Conservation (phyloP, 2,797 vertebrate species). For the Staurois parvus region DNA sequence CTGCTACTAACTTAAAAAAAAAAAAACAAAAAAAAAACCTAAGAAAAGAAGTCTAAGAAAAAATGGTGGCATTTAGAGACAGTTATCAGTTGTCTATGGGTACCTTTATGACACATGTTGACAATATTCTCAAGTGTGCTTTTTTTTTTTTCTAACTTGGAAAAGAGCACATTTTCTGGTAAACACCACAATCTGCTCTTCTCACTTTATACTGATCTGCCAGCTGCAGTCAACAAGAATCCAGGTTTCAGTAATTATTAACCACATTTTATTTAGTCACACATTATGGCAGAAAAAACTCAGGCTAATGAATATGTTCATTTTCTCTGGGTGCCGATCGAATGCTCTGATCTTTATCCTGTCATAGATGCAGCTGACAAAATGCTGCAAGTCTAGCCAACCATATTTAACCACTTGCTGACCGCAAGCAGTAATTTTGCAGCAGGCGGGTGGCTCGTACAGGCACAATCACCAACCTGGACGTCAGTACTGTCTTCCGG, state of each 20-base stretch:
- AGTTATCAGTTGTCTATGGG: too few species aligned
- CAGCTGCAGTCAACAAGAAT: conserved; percentile 41
- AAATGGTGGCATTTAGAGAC: too few species aligned
- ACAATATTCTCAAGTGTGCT: conserved; percentile 9
- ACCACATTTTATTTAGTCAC: conserved; percentile 14
- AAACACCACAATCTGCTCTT: conserved; percentile 47
- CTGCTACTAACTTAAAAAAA: too few species aligned
- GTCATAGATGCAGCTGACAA: not conserved
- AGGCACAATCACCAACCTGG: too few species aligned
- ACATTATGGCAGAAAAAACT: not conserved
- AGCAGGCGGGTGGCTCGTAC: too few species aligned
- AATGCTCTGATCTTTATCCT: not conserved
- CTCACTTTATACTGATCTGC: conserved; percentile 42
- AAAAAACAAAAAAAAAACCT: too few species aligned
- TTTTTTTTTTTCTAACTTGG: not conserved
- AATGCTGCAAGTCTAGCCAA: not conserved
- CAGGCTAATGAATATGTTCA: not conserved
- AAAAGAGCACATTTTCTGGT: conserved; percentile 43
- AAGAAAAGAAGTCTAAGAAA: too few species aligned
- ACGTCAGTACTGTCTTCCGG: too few species aligned
- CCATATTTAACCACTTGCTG: too few species aligned
- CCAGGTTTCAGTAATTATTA: conserved; percentile 31
- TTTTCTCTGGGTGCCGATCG: not conserved
- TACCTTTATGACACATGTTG: not conserved
- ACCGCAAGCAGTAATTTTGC: too few species aligned